These are phyloP conservation scores for Typhlichthys subterraneus DNA, from an alignment of 2,797 vertebrate species.

Conservation along the genomic window DNA sequence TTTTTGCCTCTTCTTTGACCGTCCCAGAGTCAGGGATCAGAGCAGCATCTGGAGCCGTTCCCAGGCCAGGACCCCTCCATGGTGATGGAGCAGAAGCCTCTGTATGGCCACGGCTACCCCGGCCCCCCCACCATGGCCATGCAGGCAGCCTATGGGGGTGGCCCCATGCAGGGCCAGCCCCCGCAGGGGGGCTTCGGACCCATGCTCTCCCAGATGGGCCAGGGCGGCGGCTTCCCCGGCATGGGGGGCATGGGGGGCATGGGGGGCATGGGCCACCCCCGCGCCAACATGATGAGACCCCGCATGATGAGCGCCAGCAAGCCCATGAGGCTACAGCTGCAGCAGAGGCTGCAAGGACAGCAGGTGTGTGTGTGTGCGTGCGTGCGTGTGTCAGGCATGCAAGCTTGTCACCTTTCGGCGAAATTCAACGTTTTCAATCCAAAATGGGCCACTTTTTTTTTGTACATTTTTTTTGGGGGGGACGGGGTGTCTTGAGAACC, in stretches of 20 bases:
- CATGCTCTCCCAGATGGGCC: constrained; percentile 81
- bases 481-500: no score
- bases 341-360: constrained; percentile 95
- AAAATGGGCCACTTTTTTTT: no score
- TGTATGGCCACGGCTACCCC: constrained; percentile 88
- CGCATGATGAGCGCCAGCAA: constrained; percentile 88
- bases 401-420: no score
- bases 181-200: constrained; percentile 75
- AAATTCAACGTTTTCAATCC: no score
- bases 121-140: constrained; percentile 85
- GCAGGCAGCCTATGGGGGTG: constrained; percentile 81
- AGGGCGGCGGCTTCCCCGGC: constrained; percentile 84
- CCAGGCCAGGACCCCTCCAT: constrained; percentile 87
- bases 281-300: constrained; percentile 85
- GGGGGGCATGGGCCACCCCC: constrained; percentile 86
- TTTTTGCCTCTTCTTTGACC: constrained; percentile 15
- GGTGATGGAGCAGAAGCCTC: constrained; percentile 88
- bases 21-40: constrained; percentile 82
- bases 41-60: constrained; percentile 85
- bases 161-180: constrained; percentile 77
- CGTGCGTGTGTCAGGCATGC: no score
- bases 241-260: constrained; percentile 84
- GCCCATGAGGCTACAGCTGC: constrained; percentile 93
- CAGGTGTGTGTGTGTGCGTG: constrained; percentile 79
- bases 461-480: no score